These are phyloP conservation scores for Poecilobothrus nobilitatus DNA, from an alignment of 2,888 invertebrate genomes.

Conservation along the genomic window DNA sequence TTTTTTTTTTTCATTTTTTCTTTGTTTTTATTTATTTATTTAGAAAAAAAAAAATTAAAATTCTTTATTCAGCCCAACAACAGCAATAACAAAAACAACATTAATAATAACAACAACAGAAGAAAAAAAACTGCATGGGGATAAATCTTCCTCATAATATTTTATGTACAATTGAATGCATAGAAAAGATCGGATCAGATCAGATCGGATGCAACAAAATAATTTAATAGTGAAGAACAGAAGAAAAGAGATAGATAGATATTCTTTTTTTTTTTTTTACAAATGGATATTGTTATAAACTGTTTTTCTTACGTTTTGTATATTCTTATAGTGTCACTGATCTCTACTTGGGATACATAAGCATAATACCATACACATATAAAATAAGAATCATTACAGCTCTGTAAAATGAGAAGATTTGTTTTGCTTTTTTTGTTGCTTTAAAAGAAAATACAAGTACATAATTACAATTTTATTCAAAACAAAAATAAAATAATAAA, in stretches of 20 bases:
- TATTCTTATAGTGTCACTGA: slow-evolving; percentile 3
- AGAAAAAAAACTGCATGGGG: background rate
- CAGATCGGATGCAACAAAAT: background rate
- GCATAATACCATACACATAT: too few relatives aligned
- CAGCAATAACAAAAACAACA: too few relatives aligned
- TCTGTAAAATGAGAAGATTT: too few relatives aligned
- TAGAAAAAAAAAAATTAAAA: background rate
- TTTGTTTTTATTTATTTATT: background rate
- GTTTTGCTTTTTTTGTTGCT: too few relatives aligned
- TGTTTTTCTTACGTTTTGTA: too few relatives aligned
- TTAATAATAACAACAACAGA: background rate
- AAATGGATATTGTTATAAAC: background rate
- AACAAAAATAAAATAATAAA: too few relatives aligned
- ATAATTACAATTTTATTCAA: too few relatives aligned
- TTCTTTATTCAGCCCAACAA: background rate
- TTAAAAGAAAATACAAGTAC: too few relatives aligned
- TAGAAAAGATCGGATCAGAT: background rate
- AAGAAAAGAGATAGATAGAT: background rate
- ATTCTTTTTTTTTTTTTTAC: background rate
- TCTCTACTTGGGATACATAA: background rate
- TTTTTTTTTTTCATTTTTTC: too few relatives aligned
- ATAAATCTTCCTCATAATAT: slow-evolving; percentile 1
- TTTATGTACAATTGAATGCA: background rate
- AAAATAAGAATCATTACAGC: too few relatives aligned
- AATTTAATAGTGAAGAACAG: background rate